Evolutionary conservation across 2,888 invertebrate genomes (phyloP).

Genomic region (Patella pellucida): DNA sequence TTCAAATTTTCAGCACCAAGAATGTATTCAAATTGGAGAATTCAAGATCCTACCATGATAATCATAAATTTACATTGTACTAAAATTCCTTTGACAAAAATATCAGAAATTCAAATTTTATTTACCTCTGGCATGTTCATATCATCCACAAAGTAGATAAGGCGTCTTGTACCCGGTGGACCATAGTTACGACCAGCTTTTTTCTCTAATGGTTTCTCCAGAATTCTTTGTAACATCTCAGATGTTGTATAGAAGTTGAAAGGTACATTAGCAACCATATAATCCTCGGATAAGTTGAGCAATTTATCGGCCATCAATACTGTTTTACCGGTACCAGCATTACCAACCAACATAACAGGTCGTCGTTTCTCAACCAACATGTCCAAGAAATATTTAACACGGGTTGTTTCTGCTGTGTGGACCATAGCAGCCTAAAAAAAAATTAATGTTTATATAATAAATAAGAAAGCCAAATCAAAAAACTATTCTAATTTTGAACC

Average conservation of each 20-base stretch:
- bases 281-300: constrained; percentile 82
- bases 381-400: constrained; percentile 90
- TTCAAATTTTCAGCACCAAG: too few relatives aligned
- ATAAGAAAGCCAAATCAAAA: not conserved
- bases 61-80: too few relatives aligned
- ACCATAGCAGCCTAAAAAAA: constrained; percentile 85
- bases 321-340: constrained; percentile 94
- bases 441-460: not conserved
- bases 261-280: constrained; percentile 90
- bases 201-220: constrained; percentile 95
- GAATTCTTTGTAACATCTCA: constrained; percentile 77
- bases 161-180: constrained; percentile 92
- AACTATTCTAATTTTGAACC: too few relatives aligned
- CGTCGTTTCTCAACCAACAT: constrained; percentile 88
- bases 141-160: constrained; percentile 96
- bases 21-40: too few relatives aligned
- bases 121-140: constrained; percentile 97
- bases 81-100: too few relatives aligned
- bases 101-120: not conserved
- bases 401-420: constrained; percentile 92
- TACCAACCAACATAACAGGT: constrained; percentile 95
- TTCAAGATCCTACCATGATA: too few relatives aligned
- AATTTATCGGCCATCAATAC: constrained; percentile 91
- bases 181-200: constrained; percentile 96
- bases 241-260: constrained; percentile 97